phyloP scores from a whole-genome alignment of 2,797 vertebrate species.

The Erpetoichthys calabaricus region DNA sequence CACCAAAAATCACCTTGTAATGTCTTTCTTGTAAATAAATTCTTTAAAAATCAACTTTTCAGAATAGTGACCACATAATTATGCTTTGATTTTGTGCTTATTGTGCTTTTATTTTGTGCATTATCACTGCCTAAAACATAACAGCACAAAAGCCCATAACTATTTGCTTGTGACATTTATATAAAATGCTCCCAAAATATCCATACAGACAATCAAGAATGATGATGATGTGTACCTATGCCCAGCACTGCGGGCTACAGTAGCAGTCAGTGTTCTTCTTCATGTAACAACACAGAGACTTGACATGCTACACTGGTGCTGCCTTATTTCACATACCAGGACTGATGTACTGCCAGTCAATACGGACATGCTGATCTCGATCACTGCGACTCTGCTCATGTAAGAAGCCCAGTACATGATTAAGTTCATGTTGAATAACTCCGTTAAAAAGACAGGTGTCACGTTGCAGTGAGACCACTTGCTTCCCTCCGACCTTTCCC shows the following conservation, averaged over 20 bases:
- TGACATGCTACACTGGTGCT: neutral
- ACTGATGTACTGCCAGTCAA: neutral
- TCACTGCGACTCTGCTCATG: constrained; percentile 1
- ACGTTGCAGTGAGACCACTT: neutral
- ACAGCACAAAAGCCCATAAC: no score
- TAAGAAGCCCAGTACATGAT: neutral
- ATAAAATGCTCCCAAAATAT: neutral
- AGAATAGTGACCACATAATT: no score
- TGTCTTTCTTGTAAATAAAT: no score
- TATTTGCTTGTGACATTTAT: no score
- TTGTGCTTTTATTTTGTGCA: no score
- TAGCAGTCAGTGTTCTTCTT: neutral
- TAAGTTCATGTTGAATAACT: neutral
- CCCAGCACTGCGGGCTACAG: neutral
- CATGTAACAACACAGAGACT: neutral
- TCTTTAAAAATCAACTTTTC: no score
- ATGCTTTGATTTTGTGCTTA: no score
- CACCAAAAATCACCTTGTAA: no score
- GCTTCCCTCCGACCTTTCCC: neutral
- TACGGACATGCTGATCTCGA: neutral
- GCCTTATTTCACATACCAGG: neutral
- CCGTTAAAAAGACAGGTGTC: neutral
- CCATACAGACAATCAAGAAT: neutral
- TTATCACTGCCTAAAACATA: no score
- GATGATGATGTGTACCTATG: neutral